Percentiles rank a stretch among this genome's conserved stretches.
Evolutionary conservation across 2,888 invertebrate species (phyloP).

Genomic region (Tipula lateralis): DNA sequence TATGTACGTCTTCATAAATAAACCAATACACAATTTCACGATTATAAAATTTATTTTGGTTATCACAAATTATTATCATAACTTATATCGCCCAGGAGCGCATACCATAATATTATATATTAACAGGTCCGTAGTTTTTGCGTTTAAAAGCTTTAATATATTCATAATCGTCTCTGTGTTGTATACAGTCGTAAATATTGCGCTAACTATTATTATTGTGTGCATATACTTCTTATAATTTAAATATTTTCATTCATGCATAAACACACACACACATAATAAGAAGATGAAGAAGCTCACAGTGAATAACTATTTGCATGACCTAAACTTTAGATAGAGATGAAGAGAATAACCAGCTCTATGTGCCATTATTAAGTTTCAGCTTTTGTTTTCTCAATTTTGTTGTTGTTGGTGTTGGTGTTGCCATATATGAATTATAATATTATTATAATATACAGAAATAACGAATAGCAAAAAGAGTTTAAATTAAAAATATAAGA

Average conservation of each 20-base stretch:
- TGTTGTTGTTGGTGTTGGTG: neutral
- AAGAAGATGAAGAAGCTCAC: neutral
- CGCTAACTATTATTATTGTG: neutral
- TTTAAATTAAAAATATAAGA: slow-evolving; percentile 24
- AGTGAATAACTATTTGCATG: neutral
- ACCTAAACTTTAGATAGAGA: neutral
- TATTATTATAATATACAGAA: neutral
- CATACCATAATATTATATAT: neutral
- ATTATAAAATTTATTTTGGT: neutral
- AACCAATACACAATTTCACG: neutral
- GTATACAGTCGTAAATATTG: neutral
- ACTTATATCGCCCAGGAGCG: neutral
- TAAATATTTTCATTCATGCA: neutral
- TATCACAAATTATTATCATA: neutral
- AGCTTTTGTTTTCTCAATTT: neutral
- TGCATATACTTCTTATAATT: neutral
- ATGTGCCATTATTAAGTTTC: neutral
- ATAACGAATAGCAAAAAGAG: neutral
- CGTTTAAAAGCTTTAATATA: neutral
- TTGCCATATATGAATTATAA: neutral
- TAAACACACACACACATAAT: neutral
- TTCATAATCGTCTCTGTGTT: neutral
- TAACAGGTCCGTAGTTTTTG: neutral
- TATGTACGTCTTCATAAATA: neutral
- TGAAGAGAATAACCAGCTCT: neutral